Evolutionary conservation across 2,113 vertebrate genomes (phyloP), one percentile per base, ranked within the genome.

Genomic region (Lampris incognitus): DNA sequence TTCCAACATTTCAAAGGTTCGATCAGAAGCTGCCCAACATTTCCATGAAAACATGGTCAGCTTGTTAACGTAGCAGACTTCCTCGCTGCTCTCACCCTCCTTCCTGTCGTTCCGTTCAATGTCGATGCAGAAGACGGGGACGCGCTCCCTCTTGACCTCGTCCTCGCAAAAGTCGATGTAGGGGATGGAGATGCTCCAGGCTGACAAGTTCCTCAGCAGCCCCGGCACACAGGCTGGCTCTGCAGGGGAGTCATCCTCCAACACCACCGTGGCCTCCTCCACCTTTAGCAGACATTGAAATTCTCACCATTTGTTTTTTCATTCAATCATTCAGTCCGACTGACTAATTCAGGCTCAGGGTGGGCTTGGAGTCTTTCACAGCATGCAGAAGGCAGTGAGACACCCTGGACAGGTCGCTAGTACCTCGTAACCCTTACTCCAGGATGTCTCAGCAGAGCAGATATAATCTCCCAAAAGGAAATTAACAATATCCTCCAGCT

Each of bases 51-150:
- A 4, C 7, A 46, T 7, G 44, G 4, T 46, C 44, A 46, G 4
- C 4, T 46, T 1, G 2, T 7, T 46, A 46, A 46, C 44, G 6
- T 6, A 46, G 3, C 44, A 46, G 44, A 1, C 42, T 40, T 40
- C 13, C 24, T 38, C 9, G 13, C 36, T 3, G 1, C 11, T 10
- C n/a, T 73, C 91, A 97, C 98, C 95, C 57, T 95, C 92, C 86
- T 89, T 93, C 78, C 96, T 91, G 86, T 99, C 98, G 13, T 97
- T 94, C 65, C 98, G 95, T 76, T 97, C 96, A 74, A 99, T 97
- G 37, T 98, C 96, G 88, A 99, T 98, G 93, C 95, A 97, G 94
- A 97, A 99, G 4, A 98, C 96, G 8, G 96, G 97, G 79, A 96
- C 91, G 85, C 93, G 95, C 87, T 99, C 98, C 83, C 94, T 97